Evolutionary conservation across 2,113 vertebrate species (phyloP).

Genomic region (Atherinomorus stipes): DNA sequence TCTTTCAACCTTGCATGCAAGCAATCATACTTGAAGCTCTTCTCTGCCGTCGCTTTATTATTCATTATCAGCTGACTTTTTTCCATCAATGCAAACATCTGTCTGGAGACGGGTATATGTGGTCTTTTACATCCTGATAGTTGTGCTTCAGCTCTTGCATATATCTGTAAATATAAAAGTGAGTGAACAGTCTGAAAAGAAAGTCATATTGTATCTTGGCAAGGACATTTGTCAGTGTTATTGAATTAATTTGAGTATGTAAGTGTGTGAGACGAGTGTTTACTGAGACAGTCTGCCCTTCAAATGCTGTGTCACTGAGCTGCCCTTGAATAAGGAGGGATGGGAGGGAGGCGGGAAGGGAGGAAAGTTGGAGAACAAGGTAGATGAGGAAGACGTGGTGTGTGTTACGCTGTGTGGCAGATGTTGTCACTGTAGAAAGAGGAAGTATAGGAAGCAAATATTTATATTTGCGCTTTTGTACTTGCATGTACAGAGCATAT

Average conservation of each 20-base stretch:
- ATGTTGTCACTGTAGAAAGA: conserved; percentile 56
- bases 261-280: conserved; percentile 51
- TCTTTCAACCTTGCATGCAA: conserved; percentile 22
- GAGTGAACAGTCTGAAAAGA: conserved; percentile 53
- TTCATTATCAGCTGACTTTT: conserved; percentile 50
- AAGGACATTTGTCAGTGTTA: conserved; percentile 70
- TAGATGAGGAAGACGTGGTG: conserved; percentile 14
- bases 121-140: conserved; percentile 18
- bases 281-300: conserved; percentile 69
- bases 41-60: conserved; percentile 4
- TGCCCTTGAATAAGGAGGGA: conserved; percentile 53
- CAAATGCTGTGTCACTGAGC: conserved; percentile 57
- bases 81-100: conserved; percentile 53
- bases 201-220: conserved; percentile 46
- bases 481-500: conserved; percentile 32
- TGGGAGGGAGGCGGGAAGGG: not conserved
- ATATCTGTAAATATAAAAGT: conserved; percentile 19
- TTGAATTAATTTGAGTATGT: conserved; percentile 68
- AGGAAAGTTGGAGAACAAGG: not conserved
- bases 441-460: conserved; percentile 44
- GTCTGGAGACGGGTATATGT: not conserved
- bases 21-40: conserved; percentile 10
- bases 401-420: conserved; percentile 50
- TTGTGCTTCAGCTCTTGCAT: not conserved
- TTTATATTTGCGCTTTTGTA: conserved; percentile 19